Evolutionary conservation across 2,113 vertebrate species (phyloP), one percentile per base, ranked within the genome.

Genomic region (Athene noctua): DNA sequence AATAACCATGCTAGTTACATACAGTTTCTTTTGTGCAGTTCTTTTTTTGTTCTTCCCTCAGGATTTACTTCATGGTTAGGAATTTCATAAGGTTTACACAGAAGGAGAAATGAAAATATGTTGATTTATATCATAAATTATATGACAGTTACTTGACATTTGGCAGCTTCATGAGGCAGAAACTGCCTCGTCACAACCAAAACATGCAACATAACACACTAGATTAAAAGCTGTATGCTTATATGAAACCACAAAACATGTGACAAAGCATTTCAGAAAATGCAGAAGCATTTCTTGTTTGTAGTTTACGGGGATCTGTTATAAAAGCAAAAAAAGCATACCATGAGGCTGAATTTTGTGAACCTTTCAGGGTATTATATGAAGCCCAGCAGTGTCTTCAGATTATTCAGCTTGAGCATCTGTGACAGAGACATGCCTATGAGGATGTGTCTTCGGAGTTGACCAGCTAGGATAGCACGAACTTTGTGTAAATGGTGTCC

Each of bases 261-360:
- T 49, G 20, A 42, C 21, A 59, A 68, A 52, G 2, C 8, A 42
- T 81, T 90, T 79, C n/a, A 68, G 44, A 71, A 92, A 91, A 74
- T 14, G 5, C 16, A 54, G 2, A 1, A 44, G 2, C 15, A 49
- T 77, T 90, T 86, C 34, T 61, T 77, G 15, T 36, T 61, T 72
- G 9, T 34, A 22, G 5, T 67, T 80, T 57, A 7, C 44, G 20
- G 6, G 3, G 2, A 62, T 70, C 15, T 78, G 8, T n/a, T 84
- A 70, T 5, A 58, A 87, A 78, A 72, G 1, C 21, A 38, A 90
- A 78, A 38, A 61, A 52, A 1, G 44, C 5, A 40, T 26, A 57
- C 2, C 6, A 23, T 0, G 0, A 82, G 5, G 9, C 5, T 40
- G 44, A 92, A 47, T 54, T 92, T 47, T 86, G 18, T 3, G 2